Evolutionary conservation across 92 coral and sea anemone genomes (phyloP), one percentile per base, ranked within the genome.

Genomic region (Phenganax stokvisi): DNA sequence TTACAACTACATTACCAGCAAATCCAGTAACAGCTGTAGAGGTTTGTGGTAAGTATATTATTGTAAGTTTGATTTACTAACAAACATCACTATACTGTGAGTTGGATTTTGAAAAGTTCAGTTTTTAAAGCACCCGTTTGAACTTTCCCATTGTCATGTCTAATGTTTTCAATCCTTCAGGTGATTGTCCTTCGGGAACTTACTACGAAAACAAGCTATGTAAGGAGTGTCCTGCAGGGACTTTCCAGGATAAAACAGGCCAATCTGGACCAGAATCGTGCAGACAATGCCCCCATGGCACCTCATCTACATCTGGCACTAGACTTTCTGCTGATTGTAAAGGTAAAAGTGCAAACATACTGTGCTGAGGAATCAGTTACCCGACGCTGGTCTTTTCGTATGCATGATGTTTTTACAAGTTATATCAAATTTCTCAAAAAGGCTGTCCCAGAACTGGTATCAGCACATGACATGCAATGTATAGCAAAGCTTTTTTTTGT

Each of bases 131-230:
- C 16, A 59, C 25, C 65, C 65, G 2, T 47, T 9, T 13, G 9
- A 68, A 7, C 12, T 12, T 47, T 68, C 11, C 51, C 51, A n/a
- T 1, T 29, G 0, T 29, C 51, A 29, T 68, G 11, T 37, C 28
- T 47, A 17, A 47, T 52, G 15, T 16, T 56, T 53, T 56, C 30
- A 59, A 37, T 59, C 65, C 85, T 67, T 28, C 86, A 93, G 98
- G 89, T 67, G 90, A 85, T 27, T 93, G 98, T 77, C 98, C 98
- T 6, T 75, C 89, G 2, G 98, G 98, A 44, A 88, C 79, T 51
- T 66, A 82, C 80, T 82, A 80, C 53, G 66, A 87, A 31, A 63
- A 57, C 25, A 79, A 85, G 10, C 85, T 77, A 64, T 91, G 98
- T 79, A 76, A 74, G 15, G 86, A 72, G 17, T 93, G 98, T 65